Conservation (phyloP, 92 coral and sea anemone genomes). For the Muricea muricata region DNA sequence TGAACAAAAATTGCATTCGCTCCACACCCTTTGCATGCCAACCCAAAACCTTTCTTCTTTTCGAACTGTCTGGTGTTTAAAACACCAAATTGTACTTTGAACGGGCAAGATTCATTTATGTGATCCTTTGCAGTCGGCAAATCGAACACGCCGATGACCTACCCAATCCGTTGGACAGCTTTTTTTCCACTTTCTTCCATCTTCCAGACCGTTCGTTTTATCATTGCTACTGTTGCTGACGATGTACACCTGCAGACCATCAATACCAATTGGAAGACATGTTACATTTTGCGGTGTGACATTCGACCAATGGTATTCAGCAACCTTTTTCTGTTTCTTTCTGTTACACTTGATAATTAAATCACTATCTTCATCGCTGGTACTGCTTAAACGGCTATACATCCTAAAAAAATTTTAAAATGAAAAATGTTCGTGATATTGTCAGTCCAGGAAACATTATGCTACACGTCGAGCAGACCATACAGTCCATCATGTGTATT, state of each 20-base stretch:
- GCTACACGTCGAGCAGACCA: too few species aligned
- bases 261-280: constrained; percentile 49
- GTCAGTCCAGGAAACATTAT: too few species aligned
- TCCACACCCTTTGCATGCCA: constrained; percentile 49
- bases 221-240: not conserved
- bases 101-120: constrained; percentile 30
- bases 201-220: constrained; percentile 3
- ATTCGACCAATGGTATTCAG: constrained; percentile 34
- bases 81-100: constrained; percentile 14
- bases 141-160: constrained; percentile 7
- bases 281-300: constrained; percentile 34
- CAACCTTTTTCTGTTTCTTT: too few species aligned
- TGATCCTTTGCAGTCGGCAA: constrained; percentile 43
- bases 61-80: constrained; percentile 28
- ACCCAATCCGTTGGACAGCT: too few species aligned
- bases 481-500: too few species aligned
- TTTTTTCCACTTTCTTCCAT: too few species aligned
- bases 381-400: too few species aligned
- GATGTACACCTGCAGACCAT: constrained; percentile 40
- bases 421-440: too few species aligned
- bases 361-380: too few species aligned
- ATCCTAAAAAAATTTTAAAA: too few species aligned
- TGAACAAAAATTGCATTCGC: not conserved
- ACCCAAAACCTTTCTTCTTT: constrained; percentile 7
- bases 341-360: too few species aligned